These are phyloP conservation scores for Phengaris arion DNA, from an alignment of 2,888 invertebrate species.

Conservation along the genomic window DNA sequence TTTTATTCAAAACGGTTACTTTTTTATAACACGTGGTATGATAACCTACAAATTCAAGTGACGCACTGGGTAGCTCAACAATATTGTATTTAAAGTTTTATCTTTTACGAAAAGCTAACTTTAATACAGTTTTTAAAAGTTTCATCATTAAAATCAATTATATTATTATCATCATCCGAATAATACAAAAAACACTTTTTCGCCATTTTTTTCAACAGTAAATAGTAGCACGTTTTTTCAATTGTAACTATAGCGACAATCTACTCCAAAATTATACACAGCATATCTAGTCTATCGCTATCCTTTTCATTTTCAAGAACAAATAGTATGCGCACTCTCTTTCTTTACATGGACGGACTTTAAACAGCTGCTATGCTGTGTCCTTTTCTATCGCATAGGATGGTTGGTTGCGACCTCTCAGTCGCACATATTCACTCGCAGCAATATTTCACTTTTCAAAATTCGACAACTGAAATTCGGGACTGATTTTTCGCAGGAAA, in stretches of 20 bases:
- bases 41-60: conserved; percentile 35
- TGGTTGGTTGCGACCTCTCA: too few relatives aligned
- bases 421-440: too few relatives aligned
- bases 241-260: conserved; percentile 20
- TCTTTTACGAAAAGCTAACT: conserved; percentile 38
- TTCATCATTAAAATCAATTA: conserved; percentile 37
- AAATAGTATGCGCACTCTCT: too few relatives aligned
- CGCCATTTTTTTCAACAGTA: conserved; percentile 34
- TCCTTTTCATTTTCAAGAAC: too few relatives aligned
- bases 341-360: too few relatives aligned
- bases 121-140: conserved; percentile 38
- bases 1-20: conserved; percentile 36
- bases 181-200: conserved; percentile 38
- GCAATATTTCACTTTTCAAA: too few relatives aligned
- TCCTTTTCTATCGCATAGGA: too few relatives aligned
- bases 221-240: conserved; percentile 24
- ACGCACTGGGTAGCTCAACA: conserved; percentile 34
- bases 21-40: conserved; percentile 37
- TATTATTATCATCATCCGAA: conserved; percentile 30
- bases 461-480: too few relatives aligned
- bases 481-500: too few relatives aligned
- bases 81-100: conserved; percentile 37
- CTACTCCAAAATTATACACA: too few relatives aligned
- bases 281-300: too few relatives aligned
- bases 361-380: too few relatives aligned